Conservation (phyloP, 2,797 vertebrate genomes). For the Sus cebifrons region DNA sequence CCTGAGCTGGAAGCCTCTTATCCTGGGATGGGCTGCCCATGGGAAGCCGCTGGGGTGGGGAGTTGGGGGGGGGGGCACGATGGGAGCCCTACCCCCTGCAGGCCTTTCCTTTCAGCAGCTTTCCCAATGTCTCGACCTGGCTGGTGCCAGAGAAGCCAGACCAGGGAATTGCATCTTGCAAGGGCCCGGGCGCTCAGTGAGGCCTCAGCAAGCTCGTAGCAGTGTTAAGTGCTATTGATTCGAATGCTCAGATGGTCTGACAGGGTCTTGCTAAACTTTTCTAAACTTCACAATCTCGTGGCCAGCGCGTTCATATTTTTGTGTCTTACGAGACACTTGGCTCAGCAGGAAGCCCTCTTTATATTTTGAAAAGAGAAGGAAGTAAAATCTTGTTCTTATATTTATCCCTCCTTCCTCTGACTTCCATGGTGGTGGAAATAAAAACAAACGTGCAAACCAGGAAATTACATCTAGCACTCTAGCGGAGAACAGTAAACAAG, state of each 20-base stretch:
- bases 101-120: neutral
- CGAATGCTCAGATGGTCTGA: neutral
- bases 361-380: neutral
- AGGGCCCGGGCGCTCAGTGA: neutral
- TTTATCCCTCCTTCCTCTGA: neutral
- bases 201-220: neutral
- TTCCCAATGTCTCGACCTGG: neutral
- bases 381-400: slow-evolving; percentile 2
- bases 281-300: slow-evolving; percentile 47
- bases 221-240: neutral
- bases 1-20: neutral
- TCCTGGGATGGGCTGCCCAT: neutral
- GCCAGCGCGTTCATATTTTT: slow-evolving; percentile 13
- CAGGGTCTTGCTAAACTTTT: neutral
- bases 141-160: neutral
- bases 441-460: neutral
- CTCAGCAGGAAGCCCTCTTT: slow-evolving; percentile 10
- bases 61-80: neutral
- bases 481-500: neutral
- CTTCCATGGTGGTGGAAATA: neutral
- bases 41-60: neutral
- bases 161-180: neutral
- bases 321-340: slow-evolving; percentile 4
- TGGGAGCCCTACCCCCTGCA: neutral
- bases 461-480: neutral